A percentile compares a stretch with the other conserved stretches of the same genome.
Evolutionary conservation across 2,113 vertebrate genomes (phyloP).

Genomic region (Vombatus ursinus): DNA sequence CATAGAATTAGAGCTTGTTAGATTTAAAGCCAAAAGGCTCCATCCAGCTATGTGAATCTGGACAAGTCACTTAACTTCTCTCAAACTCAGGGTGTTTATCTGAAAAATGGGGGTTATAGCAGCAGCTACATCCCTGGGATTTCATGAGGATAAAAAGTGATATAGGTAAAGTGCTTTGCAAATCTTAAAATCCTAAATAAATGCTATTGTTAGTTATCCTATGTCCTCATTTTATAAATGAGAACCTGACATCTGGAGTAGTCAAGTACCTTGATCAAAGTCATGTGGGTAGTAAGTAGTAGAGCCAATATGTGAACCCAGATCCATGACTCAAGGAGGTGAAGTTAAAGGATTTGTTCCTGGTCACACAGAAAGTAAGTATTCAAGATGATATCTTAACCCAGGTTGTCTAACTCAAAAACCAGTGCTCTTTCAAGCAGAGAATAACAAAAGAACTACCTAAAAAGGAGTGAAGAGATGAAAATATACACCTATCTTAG

Average conservation of each 20-base stretch:
- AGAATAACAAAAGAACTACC: not conserved
- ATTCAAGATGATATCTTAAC: not conserved
- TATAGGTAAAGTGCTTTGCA: not conserved
- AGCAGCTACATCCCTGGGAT: not conserved
- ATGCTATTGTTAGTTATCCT: not conserved
- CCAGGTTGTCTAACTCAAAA: not conserved
- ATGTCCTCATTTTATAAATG: not conserved
- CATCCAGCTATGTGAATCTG: not conserved
- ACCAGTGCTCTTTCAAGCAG: not conserved
- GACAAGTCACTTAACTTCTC: not conserved
- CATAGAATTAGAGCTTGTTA: not conserved
- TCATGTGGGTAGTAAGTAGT: not conserved
- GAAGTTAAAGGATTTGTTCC: not conserved
- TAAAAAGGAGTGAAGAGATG: not conserved
- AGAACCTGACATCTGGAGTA: not conserved
- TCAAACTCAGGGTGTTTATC: not conserved
- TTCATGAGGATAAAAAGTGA: not conserved
- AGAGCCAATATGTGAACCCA: not conserved
- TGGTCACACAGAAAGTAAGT: not conserved
- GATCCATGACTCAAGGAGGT: not conserved
- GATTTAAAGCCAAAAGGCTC: not conserved
- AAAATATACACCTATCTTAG: not conserved
- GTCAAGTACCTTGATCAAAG: not conserved
- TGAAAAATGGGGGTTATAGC: not conserved
- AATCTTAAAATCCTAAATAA: not conserved